Evolutionary conservation across 2,113 vertebrate species (phyloP).

Genomic region (Halcyon malimbica): DNA sequence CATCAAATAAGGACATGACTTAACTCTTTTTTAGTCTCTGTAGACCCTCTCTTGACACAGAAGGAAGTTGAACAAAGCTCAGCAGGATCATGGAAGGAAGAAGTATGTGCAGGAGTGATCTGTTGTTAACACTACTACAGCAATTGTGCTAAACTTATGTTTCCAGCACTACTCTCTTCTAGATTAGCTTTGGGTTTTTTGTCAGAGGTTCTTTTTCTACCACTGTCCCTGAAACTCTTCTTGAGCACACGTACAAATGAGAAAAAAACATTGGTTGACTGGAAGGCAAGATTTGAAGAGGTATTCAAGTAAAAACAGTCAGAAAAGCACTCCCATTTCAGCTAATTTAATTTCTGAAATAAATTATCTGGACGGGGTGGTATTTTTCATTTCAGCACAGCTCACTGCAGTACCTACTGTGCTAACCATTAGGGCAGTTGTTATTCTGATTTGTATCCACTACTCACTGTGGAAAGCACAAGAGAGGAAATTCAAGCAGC

Average conservation of each 20-base stretch:
- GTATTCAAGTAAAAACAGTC: background rate
- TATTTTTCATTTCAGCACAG: background rate
- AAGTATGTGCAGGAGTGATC: background rate
- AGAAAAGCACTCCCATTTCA: background rate
- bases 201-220: background rate
- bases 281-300: background rate
- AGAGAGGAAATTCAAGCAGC: conserved; percentile 5
- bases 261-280: background rate
- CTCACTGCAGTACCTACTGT: background rate
- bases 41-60: background rate
- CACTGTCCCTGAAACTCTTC: background rate
- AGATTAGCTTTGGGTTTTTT: background rate
- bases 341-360: background rate
- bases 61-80: background rate
- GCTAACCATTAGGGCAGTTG: background rate
- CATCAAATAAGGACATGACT: background rate
- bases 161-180: background rate
- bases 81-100: background rate
- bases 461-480: background rate
- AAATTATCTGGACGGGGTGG: background rate
- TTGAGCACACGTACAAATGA: background rate
- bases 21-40: background rate
- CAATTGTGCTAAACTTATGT: background rate
- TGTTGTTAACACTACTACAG: background rate
- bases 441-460: background rate